These are phyloP conservation scores for Acanthococcus lagerstroemiae DNA, from an alignment of 2,888 invertebrate genomes.

Conservation along the genomic window DNA sequence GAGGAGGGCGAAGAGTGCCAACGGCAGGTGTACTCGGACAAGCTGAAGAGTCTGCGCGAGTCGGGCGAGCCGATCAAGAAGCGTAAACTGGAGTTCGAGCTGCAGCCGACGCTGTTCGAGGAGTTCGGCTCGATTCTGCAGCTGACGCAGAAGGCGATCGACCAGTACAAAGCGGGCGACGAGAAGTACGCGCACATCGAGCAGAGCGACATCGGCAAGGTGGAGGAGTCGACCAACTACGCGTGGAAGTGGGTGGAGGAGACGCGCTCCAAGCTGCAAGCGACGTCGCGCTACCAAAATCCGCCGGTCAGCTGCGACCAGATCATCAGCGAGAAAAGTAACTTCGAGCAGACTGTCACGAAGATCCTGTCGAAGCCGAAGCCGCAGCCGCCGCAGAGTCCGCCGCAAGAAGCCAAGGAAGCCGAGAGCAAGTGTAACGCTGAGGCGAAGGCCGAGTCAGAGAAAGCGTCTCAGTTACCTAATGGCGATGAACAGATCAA, in stretches of 20 bases:
- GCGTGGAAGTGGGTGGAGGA: conserved; percentile 75
- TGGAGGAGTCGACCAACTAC: conserved; percentile 56
- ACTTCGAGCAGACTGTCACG: conserved; percentile 47
- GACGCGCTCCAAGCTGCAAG: conserved; percentile 55
- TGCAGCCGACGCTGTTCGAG: conserved; percentile 68
- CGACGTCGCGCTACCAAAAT: conserved; percentile 46
- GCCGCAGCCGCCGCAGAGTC: conserved; percentile 46
- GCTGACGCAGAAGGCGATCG: conserved; percentile 67
- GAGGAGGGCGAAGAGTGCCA: conserved; percentile 92
- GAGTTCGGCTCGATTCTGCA: conserved; percentile 68
- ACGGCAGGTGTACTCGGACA: conserved; percentile 55
- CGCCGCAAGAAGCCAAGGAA: conserved; percentile 46
- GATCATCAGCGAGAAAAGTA: conserved; percentile 64
- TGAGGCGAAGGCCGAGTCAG: neutral
- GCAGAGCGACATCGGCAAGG: conserved; percentile 69
- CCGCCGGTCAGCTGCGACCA: conserved; percentile 69
- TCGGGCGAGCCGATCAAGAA: conserved; percentile 83
- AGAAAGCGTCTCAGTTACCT: conserved; percentile 22
- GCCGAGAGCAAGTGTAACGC: conserved; percentile 37
- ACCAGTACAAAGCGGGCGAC: conserved; percentile 51
- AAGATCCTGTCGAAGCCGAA: conserved; percentile 86
- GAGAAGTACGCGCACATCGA: conserved; percentile 45
- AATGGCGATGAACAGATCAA: conserved; percentile 23
- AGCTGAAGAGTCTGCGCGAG: conserved; percentile 49
- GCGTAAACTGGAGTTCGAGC: conserved; percentile 68